phyloP scores from a whole-genome alignment of 1,140 invertebrate species.

The Tetraneura akinire region DNA sequence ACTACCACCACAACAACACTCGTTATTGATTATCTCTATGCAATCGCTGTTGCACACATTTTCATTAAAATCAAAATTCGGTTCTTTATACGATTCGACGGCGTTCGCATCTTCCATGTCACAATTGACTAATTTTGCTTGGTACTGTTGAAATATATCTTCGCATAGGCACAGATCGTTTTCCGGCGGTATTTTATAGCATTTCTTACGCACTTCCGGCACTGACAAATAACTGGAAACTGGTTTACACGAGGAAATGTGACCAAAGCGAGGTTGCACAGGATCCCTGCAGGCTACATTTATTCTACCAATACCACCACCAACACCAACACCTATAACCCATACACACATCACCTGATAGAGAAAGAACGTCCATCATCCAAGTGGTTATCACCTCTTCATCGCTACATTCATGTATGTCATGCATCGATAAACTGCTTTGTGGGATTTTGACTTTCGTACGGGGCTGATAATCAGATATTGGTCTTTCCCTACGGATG shows the following conservation, averaged over 20 bases:
- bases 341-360: constrained; percentile 49
- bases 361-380: constrained; percentile 42
- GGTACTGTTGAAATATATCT: constrained; percentile 53
- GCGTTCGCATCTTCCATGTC: constrained; percentile 56
- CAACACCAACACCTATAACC: constrained; percentile 42
- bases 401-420: constrained; percentile 41
- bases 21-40: not conserved
- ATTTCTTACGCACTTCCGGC: constrained; percentile 42
- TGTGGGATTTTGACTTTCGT: constrained; percentile 20
- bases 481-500: constrained; percentile 42
- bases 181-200: constrained; percentile 43
- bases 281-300: constrained; percentile 23
- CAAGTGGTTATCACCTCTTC: constrained; percentile 32
- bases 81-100: constrained; percentile 33
- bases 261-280: constrained; percentile 52
- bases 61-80: not conserved
- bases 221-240: constrained; percentile 39
- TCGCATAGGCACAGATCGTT: constrained; percentile 51
- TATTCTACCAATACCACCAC: constrained; percentile 36
- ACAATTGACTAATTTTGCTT: constrained; percentile 55
- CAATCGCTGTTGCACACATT: not conserved
- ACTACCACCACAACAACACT: not conserved
- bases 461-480: constrained; percentile 45
- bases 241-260: constrained; percentile 41
- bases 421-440: constrained; percentile 48